Evolutionary conservation across 2,888 invertebrate genomes (phyloP), one percentile per base, ranked within the genome.

Genomic region (Nipponacmea schrenckii): DNA sequence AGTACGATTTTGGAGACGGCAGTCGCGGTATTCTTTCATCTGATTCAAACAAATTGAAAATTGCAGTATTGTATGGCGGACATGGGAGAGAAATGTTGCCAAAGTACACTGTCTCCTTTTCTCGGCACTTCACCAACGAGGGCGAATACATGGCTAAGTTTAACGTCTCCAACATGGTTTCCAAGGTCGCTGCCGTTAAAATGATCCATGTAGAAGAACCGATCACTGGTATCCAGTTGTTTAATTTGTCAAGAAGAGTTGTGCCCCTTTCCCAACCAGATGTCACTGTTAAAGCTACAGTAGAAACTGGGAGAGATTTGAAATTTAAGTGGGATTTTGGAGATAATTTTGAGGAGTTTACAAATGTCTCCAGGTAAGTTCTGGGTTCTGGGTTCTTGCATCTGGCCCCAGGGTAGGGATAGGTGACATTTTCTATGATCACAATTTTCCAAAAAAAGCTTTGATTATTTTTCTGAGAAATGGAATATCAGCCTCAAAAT

Each of bases 301-400:
- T 84, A 8, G 75, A 71, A 17, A 80, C 82, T 8, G 85, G 86
- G 39, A 73, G 77, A 46, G 79, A 85, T 69, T 74, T 87, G 26
- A 75, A 71, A 7, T 87, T 84, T 75, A 67, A 68, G 20, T 87
- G 87, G 87, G 73, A 81, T 67, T 83, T 85, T 65, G 75, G 77
- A 7, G 81, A 81, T 66, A 66, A 71, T 31, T 31, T 31, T 31
- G 31, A 31, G 26, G n/a, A n/a, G 14, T 56, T 26, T 46, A 24
- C 24, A 5, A 50, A 20, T 17, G 71, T 76, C 7, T 12, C 26
- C 3, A 74, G 70, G 76, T 76, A 69, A 69, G 65, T 69, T 12
- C 39, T 31, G 7, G 24, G 26, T n/a, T 70, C 39, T 24, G 10
- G 8, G 14, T 48, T 45, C n/a, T n/a, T n/a, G n/a, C n/a, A 56